Base-by-base conservation (phyloP, 2,888 invertebrate species). In the Pristionchus entomophagus region DNA sequence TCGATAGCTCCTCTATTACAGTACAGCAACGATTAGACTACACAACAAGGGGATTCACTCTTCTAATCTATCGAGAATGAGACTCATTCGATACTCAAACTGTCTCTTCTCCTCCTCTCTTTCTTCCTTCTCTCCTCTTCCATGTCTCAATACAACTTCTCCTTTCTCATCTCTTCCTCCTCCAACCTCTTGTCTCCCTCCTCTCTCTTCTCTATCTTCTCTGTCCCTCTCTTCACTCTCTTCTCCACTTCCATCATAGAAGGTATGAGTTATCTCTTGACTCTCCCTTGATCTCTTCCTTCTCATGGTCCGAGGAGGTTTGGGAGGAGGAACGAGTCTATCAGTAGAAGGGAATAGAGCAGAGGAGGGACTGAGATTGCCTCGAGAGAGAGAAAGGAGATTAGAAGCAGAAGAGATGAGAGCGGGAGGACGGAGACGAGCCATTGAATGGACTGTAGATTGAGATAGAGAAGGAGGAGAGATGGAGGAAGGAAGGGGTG, bases 41-140 rank as follows among this genome's bases (percentile, higher is more conserved):
- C 56, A 59, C 59, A 78, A 59, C 35, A 80, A 49, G 32, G 80
- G 32, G 8, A 59, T 26, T 82, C 82, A 82, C 38, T 82, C 69
- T 53, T 93, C 90, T 59, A 93, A 88, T 83, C 91, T 91, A 86
- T 93, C 92, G 77, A 93, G 87, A 73, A 93, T 92, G 56, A 92
- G 84, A 77, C 89, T 89, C 81, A 93, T 92, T 69, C 93, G 86
- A 83, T 92, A 89, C 85, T 92, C 91, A 78, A 92, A 93, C 29
- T 87, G 82, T 56, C 62, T 89, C 88, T 59, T 91, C 84, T 87
- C 86, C 49, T 84, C 85, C 4, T 82, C 85, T 88, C 88, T 53
- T 87, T 88, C 84, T 87, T 87, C 65, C 82, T 87, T 80, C 19
- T 84, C 83, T 89, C 88, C 77, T 45, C 45, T 51, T 65, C 51